phyloP scores from a whole-genome alignment of 2,113 vertebrate species.

The Gorilla gorilla region DNA sequence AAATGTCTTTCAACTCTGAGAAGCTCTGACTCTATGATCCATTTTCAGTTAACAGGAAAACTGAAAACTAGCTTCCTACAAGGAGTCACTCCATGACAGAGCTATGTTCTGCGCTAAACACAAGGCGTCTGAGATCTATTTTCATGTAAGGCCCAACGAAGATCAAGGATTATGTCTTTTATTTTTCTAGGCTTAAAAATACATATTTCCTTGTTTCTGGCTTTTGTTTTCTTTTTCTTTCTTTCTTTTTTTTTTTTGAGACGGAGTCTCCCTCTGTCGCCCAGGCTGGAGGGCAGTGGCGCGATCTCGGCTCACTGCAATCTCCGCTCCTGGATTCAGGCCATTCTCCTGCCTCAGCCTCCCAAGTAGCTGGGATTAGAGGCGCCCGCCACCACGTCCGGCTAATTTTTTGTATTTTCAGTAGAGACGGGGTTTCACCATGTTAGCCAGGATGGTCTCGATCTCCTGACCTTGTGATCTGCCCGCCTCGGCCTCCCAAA shows the following conservation, averaged over 20 bases:
- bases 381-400: accelerated
- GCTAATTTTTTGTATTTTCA: too few relatives aligned
- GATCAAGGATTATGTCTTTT: not conserved
- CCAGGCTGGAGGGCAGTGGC: too few relatives aligned
- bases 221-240: not conserved
- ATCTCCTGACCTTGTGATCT: too few relatives aligned
- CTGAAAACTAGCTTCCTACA: not conserved
- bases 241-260: too few relatives aligned
- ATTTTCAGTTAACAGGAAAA: not conserved
- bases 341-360: too few relatives aligned
- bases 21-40: not conserved
- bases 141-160: not conserved
- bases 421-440: too few relatives aligned
- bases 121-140: not conserved
- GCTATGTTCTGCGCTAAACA: not conserved
- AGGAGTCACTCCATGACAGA: not conserved
- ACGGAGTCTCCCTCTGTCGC: too few relatives aligned
- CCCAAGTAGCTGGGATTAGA: too few relatives aligned
- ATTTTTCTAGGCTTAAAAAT: not conserved
- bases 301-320: accelerated
- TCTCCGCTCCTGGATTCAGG: accelerated
- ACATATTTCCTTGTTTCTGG: not conserved
- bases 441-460: too few relatives aligned
- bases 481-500: too few relatives aligned
- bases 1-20: not conserved